Conservation (phyloP, 2,888 invertebrate genomes). For the Limenitis camilla region DNA sequence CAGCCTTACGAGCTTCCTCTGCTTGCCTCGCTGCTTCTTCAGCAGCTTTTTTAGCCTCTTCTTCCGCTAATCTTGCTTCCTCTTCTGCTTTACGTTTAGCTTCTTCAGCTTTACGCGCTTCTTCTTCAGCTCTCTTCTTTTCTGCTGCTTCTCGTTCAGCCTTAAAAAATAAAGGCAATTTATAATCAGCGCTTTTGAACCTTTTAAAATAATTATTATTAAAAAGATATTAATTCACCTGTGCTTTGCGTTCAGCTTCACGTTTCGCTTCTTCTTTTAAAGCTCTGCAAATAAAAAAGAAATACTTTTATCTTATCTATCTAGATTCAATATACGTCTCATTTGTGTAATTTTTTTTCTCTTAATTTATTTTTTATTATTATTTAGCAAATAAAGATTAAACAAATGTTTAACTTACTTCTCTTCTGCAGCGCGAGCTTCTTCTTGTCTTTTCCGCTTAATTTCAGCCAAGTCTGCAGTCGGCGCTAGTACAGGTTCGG, state of each 20-base stretch:
- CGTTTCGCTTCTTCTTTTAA: constrained; percentile 71
- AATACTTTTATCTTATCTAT: background rate
- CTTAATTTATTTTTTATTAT: no score
- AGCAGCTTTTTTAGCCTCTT: constrained; percentile 61
- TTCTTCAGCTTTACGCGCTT: constrained; percentile 68
- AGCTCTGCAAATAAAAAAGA: constrained; percentile 44
- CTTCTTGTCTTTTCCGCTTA: constrained; percentile 76
- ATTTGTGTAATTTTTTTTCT: no score
- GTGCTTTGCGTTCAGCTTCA: constrained; percentile 64
- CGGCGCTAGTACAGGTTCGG: constrained; percentile 32
- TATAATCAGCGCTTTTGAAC: no score
- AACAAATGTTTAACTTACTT: constrained; percentile 51
- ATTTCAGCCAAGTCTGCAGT: constrained; percentile 71
- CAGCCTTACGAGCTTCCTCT: constrained; percentile 57
- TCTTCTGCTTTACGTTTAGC: constrained; percentile 58
- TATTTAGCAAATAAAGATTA: no score
- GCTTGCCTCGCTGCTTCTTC: constrained; percentile 66
- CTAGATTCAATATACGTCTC: no score
- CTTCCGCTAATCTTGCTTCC: constrained; percentile 53
- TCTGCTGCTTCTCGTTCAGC: constrained; percentile 56
- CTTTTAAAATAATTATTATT: no score
- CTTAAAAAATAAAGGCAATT: constrained; percentile 3
- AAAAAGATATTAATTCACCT: constrained; percentile 41
- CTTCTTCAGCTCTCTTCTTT: constrained; percentile 73
- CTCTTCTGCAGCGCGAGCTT: constrained; percentile 77